Conservation (phyloP, 2,113 vertebrate genomes). For the Progne subis region DNA sequence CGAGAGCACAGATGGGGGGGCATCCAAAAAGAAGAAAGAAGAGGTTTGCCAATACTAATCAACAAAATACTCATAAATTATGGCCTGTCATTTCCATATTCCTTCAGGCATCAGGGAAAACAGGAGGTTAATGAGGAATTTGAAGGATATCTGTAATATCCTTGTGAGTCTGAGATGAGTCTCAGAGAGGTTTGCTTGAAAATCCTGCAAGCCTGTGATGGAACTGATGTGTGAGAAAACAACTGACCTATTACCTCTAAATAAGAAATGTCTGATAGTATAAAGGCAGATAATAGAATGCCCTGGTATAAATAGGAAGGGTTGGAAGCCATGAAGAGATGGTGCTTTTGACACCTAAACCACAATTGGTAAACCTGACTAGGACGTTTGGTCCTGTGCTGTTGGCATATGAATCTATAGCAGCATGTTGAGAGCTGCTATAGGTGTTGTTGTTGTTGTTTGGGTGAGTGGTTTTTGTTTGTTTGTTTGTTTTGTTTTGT, state of each 20-base stretch:
- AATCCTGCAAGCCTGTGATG: background rate
- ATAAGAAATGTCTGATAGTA: background rate
- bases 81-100: background rate
- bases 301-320: background rate
- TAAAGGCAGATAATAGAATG: background rate
- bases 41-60: slow-evolving; percentile 1
- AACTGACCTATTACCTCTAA: background rate
- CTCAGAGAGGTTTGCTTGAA: background rate
- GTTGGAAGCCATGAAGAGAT: background rate
- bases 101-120: slow-evolving; percentile 3
- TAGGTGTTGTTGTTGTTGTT: background rate
- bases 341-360: background rate
- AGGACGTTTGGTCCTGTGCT: background rate
- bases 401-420: background rate
- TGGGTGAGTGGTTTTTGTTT: no score
- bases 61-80: slow-evolving; percentile 1
- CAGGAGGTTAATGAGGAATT: background rate
- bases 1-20: background rate
- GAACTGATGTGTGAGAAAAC: background rate
- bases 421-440: background rate
- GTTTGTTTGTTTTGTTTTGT: no score
- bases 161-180: background rate
- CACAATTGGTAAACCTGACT: background rate
- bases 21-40: background rate
- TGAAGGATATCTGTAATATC: background rate